Conservation (phyloP, 2,797 vertebrate genomes). For the Buceros bicornis region DNA sequence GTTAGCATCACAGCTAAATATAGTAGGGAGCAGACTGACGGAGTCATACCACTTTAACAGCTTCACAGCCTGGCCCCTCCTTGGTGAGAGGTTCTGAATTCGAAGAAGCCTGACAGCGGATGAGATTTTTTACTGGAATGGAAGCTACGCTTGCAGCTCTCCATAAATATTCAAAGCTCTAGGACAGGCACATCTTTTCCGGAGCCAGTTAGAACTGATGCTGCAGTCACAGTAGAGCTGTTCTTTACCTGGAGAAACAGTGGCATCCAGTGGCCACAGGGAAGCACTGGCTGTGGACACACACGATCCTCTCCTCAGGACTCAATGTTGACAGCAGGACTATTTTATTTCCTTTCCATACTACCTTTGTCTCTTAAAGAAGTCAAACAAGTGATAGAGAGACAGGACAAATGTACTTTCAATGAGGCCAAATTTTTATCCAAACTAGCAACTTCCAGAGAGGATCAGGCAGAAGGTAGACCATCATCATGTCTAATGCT, state of each 20-base stretch:
- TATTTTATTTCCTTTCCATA: background rate
- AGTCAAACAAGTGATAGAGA: background rate
- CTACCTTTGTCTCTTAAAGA: background rate
- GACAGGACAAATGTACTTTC: background rate
- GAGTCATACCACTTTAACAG: background rate
- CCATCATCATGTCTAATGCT: background rate
- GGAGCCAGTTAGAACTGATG: rapidly evolving
- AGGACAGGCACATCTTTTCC: background rate
- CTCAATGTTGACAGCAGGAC: background rate
- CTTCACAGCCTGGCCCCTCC: background rate
- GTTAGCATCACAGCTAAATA: background rate
- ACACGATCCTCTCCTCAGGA: background rate
- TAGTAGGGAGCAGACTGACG: background rate
- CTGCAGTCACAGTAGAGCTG: rapidly evolving
- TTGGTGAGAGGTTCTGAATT: background rate
- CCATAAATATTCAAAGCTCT: background rate
- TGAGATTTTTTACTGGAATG: background rate
- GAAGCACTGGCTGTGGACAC: background rate
- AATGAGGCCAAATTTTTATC: background rate
- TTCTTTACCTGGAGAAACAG: slow-evolving; percentile 45
- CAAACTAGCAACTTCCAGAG: background rate
- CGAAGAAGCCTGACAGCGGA: background rate
- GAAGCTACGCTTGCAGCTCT: background rate
- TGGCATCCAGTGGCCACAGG: slow-evolving; percentile 75
- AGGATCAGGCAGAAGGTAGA: background rate